phyloP scores from a whole-genome alignment of 1,140 invertebrate species.

The Potamilus streckersoni region DNA sequence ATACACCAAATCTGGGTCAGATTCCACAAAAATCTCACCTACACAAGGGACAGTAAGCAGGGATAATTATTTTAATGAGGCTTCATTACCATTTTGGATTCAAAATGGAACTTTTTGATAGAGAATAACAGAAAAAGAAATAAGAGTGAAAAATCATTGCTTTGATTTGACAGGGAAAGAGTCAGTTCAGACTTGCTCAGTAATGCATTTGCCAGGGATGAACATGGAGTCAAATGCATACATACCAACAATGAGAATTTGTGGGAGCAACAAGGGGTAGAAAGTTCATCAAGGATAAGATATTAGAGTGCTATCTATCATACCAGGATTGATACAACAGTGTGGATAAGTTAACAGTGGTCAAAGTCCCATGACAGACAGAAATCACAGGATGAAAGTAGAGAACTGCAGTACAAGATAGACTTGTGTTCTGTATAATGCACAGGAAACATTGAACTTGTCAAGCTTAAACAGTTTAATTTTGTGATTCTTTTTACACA shows the following conservation, averaged over 20 bases:
- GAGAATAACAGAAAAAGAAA: slow-evolving; percentile 27
- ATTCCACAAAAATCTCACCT: no score
- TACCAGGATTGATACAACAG: slow-evolving; percentile 35
- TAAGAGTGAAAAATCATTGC: slow-evolving; percentile 39
- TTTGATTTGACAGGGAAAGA: slow-evolving; percentile 32
- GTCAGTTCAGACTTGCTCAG: slow-evolving; percentile 30
- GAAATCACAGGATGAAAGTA: slow-evolving; percentile 3
- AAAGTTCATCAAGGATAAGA: no score
- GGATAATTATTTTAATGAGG: no score
- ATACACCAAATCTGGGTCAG: no score
- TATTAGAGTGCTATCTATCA: slow-evolving; percentile 5
- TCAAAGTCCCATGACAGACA: slow-evolving; percentile 72
- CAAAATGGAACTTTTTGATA: slow-evolving; percentile 24
- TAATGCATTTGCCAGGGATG: slow-evolving; percentile 33
- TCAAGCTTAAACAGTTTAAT: no score
- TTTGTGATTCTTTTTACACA: no score
- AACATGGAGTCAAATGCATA: slow-evolving; percentile 26
- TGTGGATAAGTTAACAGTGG: slow-evolving; percentile 50
- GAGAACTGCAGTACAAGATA: no score
- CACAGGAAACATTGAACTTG: no score
- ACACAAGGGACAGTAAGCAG: no score
- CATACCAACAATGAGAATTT: slow-evolving; percentile 1
- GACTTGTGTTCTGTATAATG: no score
- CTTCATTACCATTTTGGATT: no score
- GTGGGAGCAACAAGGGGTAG: slow-evolving; percentile 16